phyloP scores from a whole-genome alignment of 1,140 invertebrate species.

The Drosophila micromelanica region DNA sequence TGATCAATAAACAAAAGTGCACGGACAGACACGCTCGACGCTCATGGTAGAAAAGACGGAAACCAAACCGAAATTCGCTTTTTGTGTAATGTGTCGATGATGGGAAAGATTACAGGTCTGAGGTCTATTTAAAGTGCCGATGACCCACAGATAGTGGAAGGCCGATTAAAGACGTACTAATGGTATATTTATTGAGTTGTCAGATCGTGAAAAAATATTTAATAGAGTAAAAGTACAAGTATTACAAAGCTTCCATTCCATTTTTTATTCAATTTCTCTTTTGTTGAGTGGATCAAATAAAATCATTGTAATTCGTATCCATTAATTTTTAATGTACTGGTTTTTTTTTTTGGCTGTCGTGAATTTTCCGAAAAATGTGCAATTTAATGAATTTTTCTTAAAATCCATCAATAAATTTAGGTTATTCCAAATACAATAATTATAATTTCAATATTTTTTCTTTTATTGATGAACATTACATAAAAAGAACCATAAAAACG shows the following conservation, averaged over 20 bases:
- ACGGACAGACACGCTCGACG: background rate
- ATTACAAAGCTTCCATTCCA: too few relatives aligned
- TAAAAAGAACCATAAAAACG: constrained; percentile 34
- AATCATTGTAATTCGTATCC: too few relatives aligned
- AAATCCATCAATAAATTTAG: too few relatives aligned
- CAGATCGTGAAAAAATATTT: background rate
- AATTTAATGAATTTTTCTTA: too few relatives aligned
- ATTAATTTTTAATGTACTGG: too few relatives aligned
- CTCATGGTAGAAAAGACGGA: background rate
- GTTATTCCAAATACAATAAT: background rate
- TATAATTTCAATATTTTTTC: background rate
- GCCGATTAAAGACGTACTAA: background rate
- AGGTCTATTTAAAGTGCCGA: constrained; percentile 33
- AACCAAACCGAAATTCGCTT: constrained; percentile 7
- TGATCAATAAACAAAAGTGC: constrained; percentile 68
- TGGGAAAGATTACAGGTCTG: constrained; percentile 6
- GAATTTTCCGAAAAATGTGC: too few relatives aligned
- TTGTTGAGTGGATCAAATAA: too few relatives aligned
- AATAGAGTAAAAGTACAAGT: too few relatives aligned
- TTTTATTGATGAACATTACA: background rate
- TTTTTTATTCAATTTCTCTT: background rate
- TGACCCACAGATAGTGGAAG: constrained; percentile 19
- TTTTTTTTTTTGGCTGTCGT: too few relatives aligned
- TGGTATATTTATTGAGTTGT: background rate
- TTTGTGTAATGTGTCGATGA: constrained; percentile 20